Percentiles rank a stretch among this genome's conserved stretches.
These are phyloP conservation scores for Hydrolagus affinis DNA, from an alignment of 2,113 vertebrate species.

Conservation along the genomic window DNA sequence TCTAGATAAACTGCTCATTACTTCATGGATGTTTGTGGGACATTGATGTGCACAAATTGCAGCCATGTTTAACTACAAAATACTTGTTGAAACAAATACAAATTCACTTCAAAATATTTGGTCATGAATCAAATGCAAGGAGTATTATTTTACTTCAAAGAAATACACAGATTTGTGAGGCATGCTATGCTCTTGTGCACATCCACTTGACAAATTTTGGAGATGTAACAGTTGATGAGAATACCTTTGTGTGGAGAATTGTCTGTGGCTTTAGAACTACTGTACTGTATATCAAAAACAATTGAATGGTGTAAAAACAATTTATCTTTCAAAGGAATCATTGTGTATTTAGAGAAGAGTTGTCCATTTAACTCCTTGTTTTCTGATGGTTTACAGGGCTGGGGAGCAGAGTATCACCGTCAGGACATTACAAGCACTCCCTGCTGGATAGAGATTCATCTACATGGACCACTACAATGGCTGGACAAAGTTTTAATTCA, in stretches of 20 bases:
- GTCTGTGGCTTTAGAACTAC: background rate
- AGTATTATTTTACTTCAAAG: background rate
- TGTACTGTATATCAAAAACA: background rate
- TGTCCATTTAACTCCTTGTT: background rate
- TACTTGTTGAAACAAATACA: no score
- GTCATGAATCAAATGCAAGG: background rate
- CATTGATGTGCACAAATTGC: no score
- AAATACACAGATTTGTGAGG: background rate
- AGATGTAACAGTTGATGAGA: background rate
- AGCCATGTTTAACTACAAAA: no score
- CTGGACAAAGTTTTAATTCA: conserved; percentile 95
- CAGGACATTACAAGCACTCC: conserved; percentile 97
- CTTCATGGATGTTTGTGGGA: no score
- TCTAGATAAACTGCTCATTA: no score
- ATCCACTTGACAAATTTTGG: background rate
- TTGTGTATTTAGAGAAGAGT: background rate
- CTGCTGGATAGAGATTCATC: conserved; percentile 96
- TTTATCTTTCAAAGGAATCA: background rate
- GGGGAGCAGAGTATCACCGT: conserved; percentile 95
- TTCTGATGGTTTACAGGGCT: conserved; percentile 63
- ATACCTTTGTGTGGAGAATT: background rate
- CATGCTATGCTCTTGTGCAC: background rate
- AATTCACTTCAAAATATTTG: no score
- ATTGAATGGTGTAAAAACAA: background rate
- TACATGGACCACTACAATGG: conserved; percentile 94